phyloP scores from a whole-genome alignment of 2,113 vertebrate genomes.

The Salvelinus alpinus region DNA sequence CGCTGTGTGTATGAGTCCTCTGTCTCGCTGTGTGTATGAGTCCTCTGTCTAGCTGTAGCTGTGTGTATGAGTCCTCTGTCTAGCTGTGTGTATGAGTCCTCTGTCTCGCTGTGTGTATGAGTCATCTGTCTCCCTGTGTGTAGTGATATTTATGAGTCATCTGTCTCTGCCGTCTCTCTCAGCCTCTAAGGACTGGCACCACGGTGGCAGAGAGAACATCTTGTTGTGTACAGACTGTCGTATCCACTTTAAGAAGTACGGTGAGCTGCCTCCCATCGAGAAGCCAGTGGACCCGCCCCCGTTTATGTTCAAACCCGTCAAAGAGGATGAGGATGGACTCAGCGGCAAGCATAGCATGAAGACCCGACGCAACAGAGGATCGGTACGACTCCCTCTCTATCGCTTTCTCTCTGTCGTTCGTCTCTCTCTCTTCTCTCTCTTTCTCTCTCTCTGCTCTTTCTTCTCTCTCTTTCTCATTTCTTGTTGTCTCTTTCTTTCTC shows the following conservation, averaged over 20 bases:
- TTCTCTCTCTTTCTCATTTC: no score
- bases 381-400: slow-evolving; percentile 79
- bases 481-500: no score
- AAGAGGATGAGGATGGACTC: slow-evolving; percentile 98
- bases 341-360: slow-evolving; percentile 99
- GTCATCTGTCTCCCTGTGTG: no score
- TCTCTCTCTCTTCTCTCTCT: background rate
- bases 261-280: slow-evolving; percentile 96
- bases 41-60: slow-evolving; percentile 34
- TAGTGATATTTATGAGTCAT: no score
- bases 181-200: slow-evolving; percentile 99
- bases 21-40: background rate
- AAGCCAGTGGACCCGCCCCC: slow-evolving; percentile 97
- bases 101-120: no score
- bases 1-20: no score
- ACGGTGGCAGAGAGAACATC: slow-evolving; percentile 97
- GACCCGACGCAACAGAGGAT: slow-evolving; percentile 95
- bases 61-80: slow-evolving; percentile 56
- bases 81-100: no score
- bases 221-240: slow-evolving; percentile 95
- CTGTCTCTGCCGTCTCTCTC: slow-evolving; percentile 39
- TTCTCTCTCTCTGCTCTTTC: background rate
- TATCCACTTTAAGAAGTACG: slow-evolving; percentile 99
- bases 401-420: slow-evolving; percentile 43
- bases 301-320: slow-evolving; percentile 99